A percentile compares a stretch with the other conserved stretches of the same genome.
phyloP scores from a whole-genome alignment of 1,140 invertebrate species.

The Matsumurasca onukii region DNA sequence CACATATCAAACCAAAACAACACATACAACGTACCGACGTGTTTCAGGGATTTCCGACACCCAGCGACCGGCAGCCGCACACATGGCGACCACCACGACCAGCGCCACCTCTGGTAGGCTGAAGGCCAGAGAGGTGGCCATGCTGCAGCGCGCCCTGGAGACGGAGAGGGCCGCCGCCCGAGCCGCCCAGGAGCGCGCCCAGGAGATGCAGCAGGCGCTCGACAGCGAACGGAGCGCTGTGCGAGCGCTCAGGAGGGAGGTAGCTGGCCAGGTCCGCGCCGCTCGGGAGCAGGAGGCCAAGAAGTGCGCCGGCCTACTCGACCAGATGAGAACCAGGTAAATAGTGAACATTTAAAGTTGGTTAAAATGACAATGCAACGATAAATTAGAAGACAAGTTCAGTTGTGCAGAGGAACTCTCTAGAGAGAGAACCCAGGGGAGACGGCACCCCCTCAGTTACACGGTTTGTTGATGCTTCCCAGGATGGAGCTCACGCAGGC shows the following conservation, averaged over 20 bases:
- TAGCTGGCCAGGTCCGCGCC: background rate
- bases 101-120: conserved; percentile 31
- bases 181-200: conserved; percentile 10
- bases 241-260: conserved; percentile 10
- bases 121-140: conserved; percentile 30
- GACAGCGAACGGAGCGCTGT: conserved; percentile 32
- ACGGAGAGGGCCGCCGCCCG: conserved; percentile 23
- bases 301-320: conserved; percentile 9
- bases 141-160: conserved; percentile 25
- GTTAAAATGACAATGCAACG: too few relatives aligned
- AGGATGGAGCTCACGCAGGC: conserved; percentile 24
- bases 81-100: conserved; percentile 27
- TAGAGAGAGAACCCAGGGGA: background rate
- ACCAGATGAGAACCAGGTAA: conserved; percentile 29
- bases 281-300: conserved; percentile 23
- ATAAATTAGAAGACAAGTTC: too few relatives aligned
- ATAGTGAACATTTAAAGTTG: background rate
- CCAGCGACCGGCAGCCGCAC: conserved; percentile 29
- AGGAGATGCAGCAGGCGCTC: conserved; percentile 22
- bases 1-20: too few relatives aligned
- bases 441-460: background rate
- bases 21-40: too few relatives aligned
- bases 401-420: background rate
- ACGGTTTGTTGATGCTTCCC: too few relatives aligned
- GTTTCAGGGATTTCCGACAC: conserved; percentile 16